Evolutionary conservation across 1,140 invertebrate genomes (phyloP), one percentile per base, ranked within the genome.

Genomic region (Palaemon carinicauda): DNA sequence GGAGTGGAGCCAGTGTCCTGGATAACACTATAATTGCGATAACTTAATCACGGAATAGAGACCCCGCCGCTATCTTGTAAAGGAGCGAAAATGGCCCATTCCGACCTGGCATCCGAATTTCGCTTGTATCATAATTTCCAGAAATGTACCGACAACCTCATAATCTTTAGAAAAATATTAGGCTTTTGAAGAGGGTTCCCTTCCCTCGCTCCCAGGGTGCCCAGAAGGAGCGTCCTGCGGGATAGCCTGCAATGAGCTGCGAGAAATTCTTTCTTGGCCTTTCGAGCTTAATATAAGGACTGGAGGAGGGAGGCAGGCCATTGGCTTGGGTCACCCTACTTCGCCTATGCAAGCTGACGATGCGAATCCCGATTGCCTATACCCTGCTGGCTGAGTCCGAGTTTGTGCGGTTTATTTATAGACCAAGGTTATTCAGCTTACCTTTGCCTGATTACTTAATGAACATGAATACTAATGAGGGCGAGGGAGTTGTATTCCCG

Each of bases 381-480:
- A 12, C 1, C 41, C 41, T 41, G 7, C 12, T 12, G 41, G 41
- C 41, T 41, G 41, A 41, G 41, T 12, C 7, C 7, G 5, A 41
- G 41, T 41, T 41, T 41, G 41, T 7, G 41, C 3, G 1, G 80
- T 53, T 19, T 71, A 51, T 53, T 60, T 82, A 51, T 75, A 50
- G 50, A 50, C 29, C 60, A 71, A 65, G 31, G 17, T 29, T 21
- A 54, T 17, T 75, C 73, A 73, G 56, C 65, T 56, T 31, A 33
- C n/a, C 31, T 41, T 60, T 19, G 29, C 51, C 71, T 31, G 21
- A 79, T 79, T 74, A 29, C 50, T 21, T 83, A 77, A 75, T 77
- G 81, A 83, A 60, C n/a, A 24, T 50, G 81, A 83, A 74, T 83
- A 77, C 27, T 83, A 77, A 83, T 77, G 73, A 75, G 17, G 31